phyloP scores from a whole-genome alignment of 2,797 vertebrate species.

The Manis pentadactyla region DNA sequence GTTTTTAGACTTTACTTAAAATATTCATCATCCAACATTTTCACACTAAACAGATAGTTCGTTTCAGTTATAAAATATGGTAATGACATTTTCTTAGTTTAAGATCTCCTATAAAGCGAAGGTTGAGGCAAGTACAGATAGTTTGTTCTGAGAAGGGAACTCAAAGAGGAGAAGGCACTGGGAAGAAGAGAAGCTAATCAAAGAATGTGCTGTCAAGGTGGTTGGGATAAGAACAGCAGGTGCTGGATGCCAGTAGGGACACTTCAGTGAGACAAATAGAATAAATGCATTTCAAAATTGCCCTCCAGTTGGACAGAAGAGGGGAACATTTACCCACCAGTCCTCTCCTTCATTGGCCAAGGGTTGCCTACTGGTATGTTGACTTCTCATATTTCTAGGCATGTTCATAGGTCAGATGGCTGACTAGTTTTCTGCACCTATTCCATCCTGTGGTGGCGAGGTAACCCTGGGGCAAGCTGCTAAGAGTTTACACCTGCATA shows the following conservation, averaged over 20 bases:
- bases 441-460: not conserved
- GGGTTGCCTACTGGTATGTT: not conserved
- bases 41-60: not conserved
- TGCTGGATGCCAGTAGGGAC: not conserved
- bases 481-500: accelerated
- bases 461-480: not conserved
- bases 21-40: constrained; percentile 9
- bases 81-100: not conserved
- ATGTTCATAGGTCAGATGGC: not conserved
- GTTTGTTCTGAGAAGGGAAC: not conserved
- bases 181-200: not conserved
- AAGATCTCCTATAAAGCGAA: not conserved
- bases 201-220: not conserved
- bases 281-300: not conserved
- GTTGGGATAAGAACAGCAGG: not conserved
- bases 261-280: not conserved
- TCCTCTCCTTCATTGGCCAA: not conserved
- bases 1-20: constrained; percentile 8
- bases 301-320: not conserved
- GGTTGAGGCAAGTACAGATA: not conserved
- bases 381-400: not conserved
- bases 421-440: not conserved
- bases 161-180: not conserved
- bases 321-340: not conserved
- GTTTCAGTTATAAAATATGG: not conserved